Base-by-base conservation (phyloP, 2,797 vertebrate genomes). In the Atherinosoma microstoma region DNA sequence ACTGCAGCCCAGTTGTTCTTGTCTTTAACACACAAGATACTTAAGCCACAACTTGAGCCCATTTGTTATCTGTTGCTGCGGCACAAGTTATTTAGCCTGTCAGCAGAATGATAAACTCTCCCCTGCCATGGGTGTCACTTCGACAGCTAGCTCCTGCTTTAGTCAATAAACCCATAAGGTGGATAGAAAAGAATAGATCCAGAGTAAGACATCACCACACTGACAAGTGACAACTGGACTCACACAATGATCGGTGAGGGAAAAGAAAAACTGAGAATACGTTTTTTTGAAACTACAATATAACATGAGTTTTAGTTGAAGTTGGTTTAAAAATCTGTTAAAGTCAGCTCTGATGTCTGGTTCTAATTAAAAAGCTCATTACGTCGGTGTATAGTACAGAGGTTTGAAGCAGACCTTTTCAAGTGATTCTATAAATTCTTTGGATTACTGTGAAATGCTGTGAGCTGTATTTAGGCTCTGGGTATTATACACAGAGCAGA, bases 1-100 rank as follows among this genome's bases (percentile, higher is more conserved):
- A 76, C 76, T 64, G 64, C 76, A 53, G 79, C 76, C 78, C 86
- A 90, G 89, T 93, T 92, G 93, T 88, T 91, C 90, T 93, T 90
- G 89, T 92, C 92, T 92, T 93, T 93, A 90, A 91, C 86, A 73
- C 85, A 70, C 82, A 79, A 38, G 86, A 90, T 87, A 89, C 89
- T 89, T 75, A 83, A 90, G 86, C 75, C 89, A 84, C 91, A 92
- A 91, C 92, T 88, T 82, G 87, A 91, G 91, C 88, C 89, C 91
- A 93, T 94, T 92, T 93, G 91, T 93, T 94, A 91, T 94, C 88
- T 92, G 92, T 94, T 93, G 85, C 89, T 61, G 84, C 84, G 67
- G 84, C 89, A 84, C 87, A 85, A 93, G 90, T 91, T 92, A 94
- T 94, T 93, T 92, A 92, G 89, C 89, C 88, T 94, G 94, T 95